A percentile compares a stretch with the other conserved stretches of the same genome.
Conservation (phyloP, 1,140 invertebrate species). For the Coptotermes formosanus region DNA sequence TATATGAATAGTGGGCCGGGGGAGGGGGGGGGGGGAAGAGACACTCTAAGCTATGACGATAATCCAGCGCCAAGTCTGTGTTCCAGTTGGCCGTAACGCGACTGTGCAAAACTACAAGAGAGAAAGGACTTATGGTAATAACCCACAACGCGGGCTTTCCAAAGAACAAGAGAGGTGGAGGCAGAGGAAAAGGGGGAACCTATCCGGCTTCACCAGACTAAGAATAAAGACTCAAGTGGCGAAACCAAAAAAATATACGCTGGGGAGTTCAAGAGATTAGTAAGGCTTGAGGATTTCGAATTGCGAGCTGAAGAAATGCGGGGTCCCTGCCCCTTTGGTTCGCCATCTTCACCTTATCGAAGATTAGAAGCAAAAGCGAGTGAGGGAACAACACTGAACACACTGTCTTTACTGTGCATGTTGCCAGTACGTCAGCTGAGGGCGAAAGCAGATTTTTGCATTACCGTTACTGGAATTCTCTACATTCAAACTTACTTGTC, state of each 20-base stretch:
- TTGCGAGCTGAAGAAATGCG: neutral
- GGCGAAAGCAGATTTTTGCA: neutral
- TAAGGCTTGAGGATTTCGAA: slow-evolving; percentile 18
- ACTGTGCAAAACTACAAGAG: neutral
- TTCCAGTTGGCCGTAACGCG: neutral
- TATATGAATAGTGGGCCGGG: too few relatives aligned
- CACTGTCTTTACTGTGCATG: neutral
- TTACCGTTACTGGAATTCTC: too few relatives aligned
- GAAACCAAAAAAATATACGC: slow-evolving; percentile 23
- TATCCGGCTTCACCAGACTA: neutral
- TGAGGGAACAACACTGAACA: neutral
- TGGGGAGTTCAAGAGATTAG: neutral
- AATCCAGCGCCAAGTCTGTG: neutral
- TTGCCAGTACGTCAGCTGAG: neutral
- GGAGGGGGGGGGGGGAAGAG: too few relatives aligned
- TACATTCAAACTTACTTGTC: too few relatives aligned
- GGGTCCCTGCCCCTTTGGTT: neutral
- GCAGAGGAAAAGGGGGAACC: neutral
- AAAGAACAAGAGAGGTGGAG: slow-evolving; percentile 30
- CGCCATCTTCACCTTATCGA: neutral
- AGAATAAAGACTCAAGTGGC: slow-evolving; percentile 28
- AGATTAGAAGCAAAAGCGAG: slow-evolving; percentile 1
- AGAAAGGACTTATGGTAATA: slow-evolving; percentile 34
- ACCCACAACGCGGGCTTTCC: slow-evolving; percentile 25
- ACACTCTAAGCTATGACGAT: neutral